Evolutionary conservation across 2,888 invertebrate genomes (phyloP), one percentile per base, ranked within the genome.

Genomic region (Thecophora atra): DNA sequence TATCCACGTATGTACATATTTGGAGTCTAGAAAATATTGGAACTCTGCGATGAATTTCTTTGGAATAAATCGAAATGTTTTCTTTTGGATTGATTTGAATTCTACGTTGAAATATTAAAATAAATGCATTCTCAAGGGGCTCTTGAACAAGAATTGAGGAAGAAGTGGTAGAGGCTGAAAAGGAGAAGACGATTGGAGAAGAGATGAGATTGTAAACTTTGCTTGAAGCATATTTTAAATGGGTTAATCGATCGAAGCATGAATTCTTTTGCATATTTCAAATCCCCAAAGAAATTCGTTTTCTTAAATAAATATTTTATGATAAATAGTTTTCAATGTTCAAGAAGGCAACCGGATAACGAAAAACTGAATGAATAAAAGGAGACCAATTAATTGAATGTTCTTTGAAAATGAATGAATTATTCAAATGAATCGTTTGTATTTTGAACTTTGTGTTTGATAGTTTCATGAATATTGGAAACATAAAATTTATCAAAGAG

Each of bases 41-140:
- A 44, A 64, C 21, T n/a, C n/a, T 63, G 30, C 62, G 2, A 37
- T 63, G 42, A 63, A 63, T 63, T 63, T 42, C 37, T 64, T 8
- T 26, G 19, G 21, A 24, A 0, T 64, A 28, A 28, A 28, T 37
- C 11, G 37, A 37, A 8, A 37, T 58, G n/a, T 47, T 64, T 47
- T 64, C 47, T 64, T 24, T 44, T 44, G 21, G 21, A 42, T 64
- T 6, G 37, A 47, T 42, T 64, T 19, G 26, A 64, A 47, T 42
- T 64, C 11, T 44, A 64, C 44, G 47, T 47, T 64, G 64, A 64
- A 64, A 64, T 64, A 63, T 42, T 63, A 19, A 63, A 63, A 42
- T 3, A 58, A 58, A 58, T 58, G 24, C 56, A n/a, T 56, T 56
- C 56, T 13, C 1, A 3, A n/a, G 52, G 21, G 56, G 13, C 56